phyloP scores from a whole-genome alignment of 2,888 invertebrate species.

The Melanchra persicariae region DNA sequence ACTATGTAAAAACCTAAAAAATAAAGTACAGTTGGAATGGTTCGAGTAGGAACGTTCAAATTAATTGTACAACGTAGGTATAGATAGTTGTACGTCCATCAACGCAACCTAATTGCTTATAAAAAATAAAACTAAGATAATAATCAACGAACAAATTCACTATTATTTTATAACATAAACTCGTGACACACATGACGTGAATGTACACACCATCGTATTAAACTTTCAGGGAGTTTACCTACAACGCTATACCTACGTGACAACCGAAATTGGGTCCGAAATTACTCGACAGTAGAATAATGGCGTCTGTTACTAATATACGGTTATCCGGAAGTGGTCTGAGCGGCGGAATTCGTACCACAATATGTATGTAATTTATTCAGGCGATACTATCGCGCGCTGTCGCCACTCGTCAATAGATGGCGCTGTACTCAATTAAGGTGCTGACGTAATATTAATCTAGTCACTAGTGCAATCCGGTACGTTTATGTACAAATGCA shows the following conservation, averaged over 20 bases:
- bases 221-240: conserved; percentile 72
- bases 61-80: background rate
- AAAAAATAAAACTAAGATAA: conserved; percentile 42
- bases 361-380: conserved; percentile 71
- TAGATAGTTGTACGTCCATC: too few species aligned
- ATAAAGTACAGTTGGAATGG: background rate
- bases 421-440: conserved; percentile 68
- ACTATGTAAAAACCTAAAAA: background rate
- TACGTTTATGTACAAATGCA: conserved; percentile 58
- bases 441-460: conserved; percentile 35
- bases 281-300: conserved; percentile 73
- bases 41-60: background rate
- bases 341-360: conserved; percentile 69
- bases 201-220: conserved; percentile 67
- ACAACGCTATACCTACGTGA: conserved; percentile 66
- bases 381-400: conserved; percentile 37
- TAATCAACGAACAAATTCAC: conserved; percentile 53
- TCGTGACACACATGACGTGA: conserved; percentile 58
- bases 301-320: conserved; percentile 74
- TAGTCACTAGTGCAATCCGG: conserved; percentile 50
- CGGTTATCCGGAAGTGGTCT: conserved; percentile 74
- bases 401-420: conserved; percentile 77
- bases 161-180: conserved; percentile 55
- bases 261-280: conserved; percentile 73
- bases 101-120: conserved; percentile 23